Conservation (phyloP, 2,888 invertebrate genomes). For the Anodontia alba region DNA sequence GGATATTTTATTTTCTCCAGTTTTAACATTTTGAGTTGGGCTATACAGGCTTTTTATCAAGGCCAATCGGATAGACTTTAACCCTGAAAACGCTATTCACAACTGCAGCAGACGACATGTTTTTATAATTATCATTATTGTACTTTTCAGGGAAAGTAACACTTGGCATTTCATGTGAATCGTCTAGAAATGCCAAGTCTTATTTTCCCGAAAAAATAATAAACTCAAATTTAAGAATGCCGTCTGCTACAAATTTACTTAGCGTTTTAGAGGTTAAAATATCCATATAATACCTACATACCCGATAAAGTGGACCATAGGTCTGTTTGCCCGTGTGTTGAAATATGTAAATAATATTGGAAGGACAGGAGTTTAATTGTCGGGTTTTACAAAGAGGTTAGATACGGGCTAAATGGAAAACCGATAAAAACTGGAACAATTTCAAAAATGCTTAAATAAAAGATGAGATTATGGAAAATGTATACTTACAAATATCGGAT, state of each 20-base stretch:
- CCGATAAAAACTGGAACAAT: slow-evolving; percentile 5
- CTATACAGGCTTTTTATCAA: slow-evolving; percentile 7
- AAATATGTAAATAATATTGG: neutral
- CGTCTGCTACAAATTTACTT: too few relatives aligned
- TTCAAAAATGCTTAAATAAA: slow-evolving; percentile 1
- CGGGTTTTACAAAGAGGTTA: slow-evolving; percentile 3
- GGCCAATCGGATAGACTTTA: slow-evolving; percentile 17
- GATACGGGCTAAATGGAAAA: neutral
- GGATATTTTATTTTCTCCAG: neutral
- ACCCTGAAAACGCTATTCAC: too few relatives aligned
- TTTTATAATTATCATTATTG: too few relatives aligned
- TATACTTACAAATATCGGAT: too few relatives aligned
- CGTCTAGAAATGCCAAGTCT: too few relatives aligned
- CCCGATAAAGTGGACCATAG: slow-evolving; percentile 10
- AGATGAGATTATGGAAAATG: neutral
- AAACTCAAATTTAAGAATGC: too few relatives aligned
- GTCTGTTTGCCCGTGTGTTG: slow-evolving; percentile 17
- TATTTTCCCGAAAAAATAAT: too few relatives aligned
- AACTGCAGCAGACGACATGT: too few relatives aligned
- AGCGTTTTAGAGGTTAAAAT: too few relatives aligned
- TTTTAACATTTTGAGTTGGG: neutral
- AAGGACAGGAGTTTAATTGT: slow-evolving; percentile 6
- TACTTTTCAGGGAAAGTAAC: too few relatives aligned
- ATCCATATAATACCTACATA: slow-evolving; percentile 17
- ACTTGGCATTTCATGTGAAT: too few relatives aligned